These are phyloP conservation scores for Cantharis flavilabris DNA, from an alignment of 2,888 invertebrate genomes.

Conservation along the genomic window DNA sequence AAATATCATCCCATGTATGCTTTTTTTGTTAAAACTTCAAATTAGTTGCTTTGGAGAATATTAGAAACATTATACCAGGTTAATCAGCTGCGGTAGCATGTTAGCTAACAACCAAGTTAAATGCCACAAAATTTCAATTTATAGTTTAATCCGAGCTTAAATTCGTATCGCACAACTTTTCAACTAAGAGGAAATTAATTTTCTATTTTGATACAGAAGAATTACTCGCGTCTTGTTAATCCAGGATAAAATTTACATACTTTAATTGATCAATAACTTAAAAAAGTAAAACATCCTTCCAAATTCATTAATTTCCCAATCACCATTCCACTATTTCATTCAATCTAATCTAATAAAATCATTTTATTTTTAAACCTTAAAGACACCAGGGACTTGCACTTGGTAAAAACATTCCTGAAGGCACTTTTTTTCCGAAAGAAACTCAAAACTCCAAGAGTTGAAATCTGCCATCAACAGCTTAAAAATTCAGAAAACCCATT, in stretches of 20 bases:
- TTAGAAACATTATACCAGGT: not conserved
- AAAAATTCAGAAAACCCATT: no score
- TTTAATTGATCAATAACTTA: not conserved
- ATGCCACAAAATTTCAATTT: conserved; percentile 8
- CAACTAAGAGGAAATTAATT: not conserved
- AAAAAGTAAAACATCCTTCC: no score
- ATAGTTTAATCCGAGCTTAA: conserved; percentile 8
- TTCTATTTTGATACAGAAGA: not conserved
- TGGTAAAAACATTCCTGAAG: no score
- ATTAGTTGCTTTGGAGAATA: not conserved
- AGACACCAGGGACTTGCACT: no score
- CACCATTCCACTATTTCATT: no score
- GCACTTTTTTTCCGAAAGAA: no score
- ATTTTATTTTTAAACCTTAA: no score
- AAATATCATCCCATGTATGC: not conserved
- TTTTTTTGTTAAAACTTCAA: not conserved
- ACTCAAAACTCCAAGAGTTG: no score
- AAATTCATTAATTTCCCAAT: no score
- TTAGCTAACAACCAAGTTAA: conserved; percentile 3
- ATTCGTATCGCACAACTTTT: not conserved
- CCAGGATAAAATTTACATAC: not conserved
- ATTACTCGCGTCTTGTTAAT: not conserved
- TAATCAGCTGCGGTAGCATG: conserved; percentile 3
- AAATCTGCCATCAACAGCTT: no score
- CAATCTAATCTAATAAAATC: no score